Conservation (phyloP, 2,888 invertebrate genomes). For the Acrocyrtus sp. region DNA sequence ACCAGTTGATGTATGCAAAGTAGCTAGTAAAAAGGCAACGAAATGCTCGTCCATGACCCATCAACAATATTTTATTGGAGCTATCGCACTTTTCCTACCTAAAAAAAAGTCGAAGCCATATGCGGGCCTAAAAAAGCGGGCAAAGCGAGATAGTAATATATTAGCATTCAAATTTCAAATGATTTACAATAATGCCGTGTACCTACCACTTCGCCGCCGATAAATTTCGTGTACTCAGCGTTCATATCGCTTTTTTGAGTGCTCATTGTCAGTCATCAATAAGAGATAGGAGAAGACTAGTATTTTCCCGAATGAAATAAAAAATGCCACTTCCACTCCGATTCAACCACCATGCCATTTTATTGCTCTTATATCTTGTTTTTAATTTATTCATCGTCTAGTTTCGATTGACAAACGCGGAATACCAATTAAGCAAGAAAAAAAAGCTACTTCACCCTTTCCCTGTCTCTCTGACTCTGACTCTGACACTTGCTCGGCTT, state of each 20-base stretch:
- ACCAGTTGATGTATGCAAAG: not conserved
- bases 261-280: not conserved
- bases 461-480: no score
- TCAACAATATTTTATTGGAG: slow-evolving; percentile 28
- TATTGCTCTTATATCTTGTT: not conserved
- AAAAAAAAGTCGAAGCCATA: not conserved
- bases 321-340: no score
- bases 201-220: not conserved
- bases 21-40: not conserved
- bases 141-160: no score
- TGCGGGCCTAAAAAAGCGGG: no score
- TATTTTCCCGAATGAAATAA: not conserved
- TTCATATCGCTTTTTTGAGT: no score
- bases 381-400: slow-evolving; percentile 42
- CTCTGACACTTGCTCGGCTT: no score
- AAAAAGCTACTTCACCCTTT: no score
- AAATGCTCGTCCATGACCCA: slow-evolving; percentile 25
- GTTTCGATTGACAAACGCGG: slow-evolving; percentile 41
- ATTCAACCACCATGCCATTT: no score
- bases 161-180: not conserved
- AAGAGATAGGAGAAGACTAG: not conserved
- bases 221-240: not conserved
- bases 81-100: not conserved
- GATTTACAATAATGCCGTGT: not conserved
- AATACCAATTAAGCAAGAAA: slow-evolving; percentile 49